Evolutionary conservation across 2,888 invertebrate species (phyloP).

Genomic region (Pecten maximus): DNA sequence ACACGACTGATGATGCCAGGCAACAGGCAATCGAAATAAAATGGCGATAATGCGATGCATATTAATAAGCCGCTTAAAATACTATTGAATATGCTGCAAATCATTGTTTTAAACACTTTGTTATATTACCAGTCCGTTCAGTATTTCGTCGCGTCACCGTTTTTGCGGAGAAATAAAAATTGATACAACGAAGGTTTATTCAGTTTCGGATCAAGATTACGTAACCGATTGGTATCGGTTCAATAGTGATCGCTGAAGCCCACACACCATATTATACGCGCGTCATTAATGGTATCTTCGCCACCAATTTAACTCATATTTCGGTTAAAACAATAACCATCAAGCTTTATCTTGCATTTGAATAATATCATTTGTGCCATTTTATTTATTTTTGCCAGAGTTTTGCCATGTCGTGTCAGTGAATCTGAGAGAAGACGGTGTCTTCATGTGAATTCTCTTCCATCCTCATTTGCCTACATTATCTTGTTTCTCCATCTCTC

Average conservation of each 20-base stretch:
- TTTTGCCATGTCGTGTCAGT: background rate
- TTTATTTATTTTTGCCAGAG: background rate
- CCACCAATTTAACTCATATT: background rate
- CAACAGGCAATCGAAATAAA: too few relatives aligned
- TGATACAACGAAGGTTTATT: background rate
- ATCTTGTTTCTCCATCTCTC: conserved; percentile 19
- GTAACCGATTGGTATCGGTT: background rate
- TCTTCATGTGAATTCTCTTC: background rate
- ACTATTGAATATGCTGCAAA: too few relatives aligned
- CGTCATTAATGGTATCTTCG: background rate
- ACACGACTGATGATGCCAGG: too few relatives aligned
- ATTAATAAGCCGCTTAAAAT: too few relatives aligned
- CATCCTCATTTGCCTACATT: background rate
- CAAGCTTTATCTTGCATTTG: background rate
- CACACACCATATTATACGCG: background rate
- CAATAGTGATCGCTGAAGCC: background rate
- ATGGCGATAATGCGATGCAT: too few relatives aligned
- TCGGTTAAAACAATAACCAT: background rate
- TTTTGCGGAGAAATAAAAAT: background rate
- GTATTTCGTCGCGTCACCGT: background rate
- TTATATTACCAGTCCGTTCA: background rate
- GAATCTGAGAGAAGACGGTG: background rate
- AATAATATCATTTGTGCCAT: background rate
- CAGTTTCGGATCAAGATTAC: background rate
- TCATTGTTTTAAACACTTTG: too few relatives aligned